Conservation (phyloP, 2,797 vertebrate species). For the Acomys russatus region DNA sequence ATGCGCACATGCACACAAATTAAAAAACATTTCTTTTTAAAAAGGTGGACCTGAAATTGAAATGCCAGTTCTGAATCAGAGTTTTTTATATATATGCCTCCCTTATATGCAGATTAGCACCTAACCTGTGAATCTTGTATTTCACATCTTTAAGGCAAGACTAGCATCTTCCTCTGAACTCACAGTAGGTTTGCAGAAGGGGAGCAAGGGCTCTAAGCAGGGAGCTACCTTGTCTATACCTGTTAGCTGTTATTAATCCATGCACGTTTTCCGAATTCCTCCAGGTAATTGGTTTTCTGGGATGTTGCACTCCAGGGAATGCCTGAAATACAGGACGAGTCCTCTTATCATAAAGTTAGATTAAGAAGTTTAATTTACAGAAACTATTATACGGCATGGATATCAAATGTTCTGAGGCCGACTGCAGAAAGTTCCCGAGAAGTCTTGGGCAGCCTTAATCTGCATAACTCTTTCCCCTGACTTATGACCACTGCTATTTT, state of each 20-base stretch:
- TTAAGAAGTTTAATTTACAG: slow-evolving; percentile 81
- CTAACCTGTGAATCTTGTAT: background rate
- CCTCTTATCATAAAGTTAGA: slow-evolving; percentile 79
- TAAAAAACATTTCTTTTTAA: background rate
- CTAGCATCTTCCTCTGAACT: background rate
- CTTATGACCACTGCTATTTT: background rate
- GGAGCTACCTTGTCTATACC: background rate
- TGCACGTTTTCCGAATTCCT: slow-evolving; percentile 65
- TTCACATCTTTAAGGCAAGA: slow-evolving; percentile 62
- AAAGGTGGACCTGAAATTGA: background rate
- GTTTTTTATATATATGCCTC: background rate
- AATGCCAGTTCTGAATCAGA: background rate
- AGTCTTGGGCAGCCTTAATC: background rate
- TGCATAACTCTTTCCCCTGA: background rate
- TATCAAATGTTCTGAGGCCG: slow-evolving; percentile 45
- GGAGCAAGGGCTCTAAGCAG: background rate
- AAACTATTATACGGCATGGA: slow-evolving; percentile 28
- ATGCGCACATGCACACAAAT: background rate
- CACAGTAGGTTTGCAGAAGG: background rate
- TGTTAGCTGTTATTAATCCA: slow-evolving; percentile 55
- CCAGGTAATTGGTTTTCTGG: slow-evolving; percentile 77
- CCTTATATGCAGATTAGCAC: background rate
- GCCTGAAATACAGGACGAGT: slow-evolving; percentile 75
- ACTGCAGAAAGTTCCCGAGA: slow-evolving; percentile 9
- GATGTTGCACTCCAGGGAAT: slow-evolving; percentile 78